Percentiles rank a stretch among this genome's conserved stretches.
Evolutionary conservation across 2,113 vertebrate genomes (phyloP).

Genomic region (Trinectes maculatus): DNA sequence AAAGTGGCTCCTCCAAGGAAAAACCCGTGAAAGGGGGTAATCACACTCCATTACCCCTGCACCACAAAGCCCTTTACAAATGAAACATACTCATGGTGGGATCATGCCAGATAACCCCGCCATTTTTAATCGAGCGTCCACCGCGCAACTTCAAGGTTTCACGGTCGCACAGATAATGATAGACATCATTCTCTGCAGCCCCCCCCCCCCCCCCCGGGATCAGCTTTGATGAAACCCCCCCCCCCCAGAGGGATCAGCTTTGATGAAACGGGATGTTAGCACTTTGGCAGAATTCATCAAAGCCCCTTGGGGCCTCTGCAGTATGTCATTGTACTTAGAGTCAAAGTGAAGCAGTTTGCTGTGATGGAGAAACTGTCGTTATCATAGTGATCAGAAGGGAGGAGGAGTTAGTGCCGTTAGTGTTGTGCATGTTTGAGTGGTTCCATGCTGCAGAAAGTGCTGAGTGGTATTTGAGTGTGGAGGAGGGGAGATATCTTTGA

Average conservation of each 20-base stretch:
- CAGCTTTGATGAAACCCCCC: slow-evolving; percentile 42
- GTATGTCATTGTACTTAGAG: slow-evolving; percentile 39
- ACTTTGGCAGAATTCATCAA: slow-evolving; percentile 51
- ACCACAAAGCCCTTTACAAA: slow-evolving; percentile 33
- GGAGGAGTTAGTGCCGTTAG: too few species aligned
- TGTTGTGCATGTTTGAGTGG: slow-evolving; percentile 23
- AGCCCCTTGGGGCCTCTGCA: slow-evolving; percentile 13
- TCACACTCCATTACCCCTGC: slow-evolving; percentile 43
- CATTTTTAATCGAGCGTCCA: not conserved
- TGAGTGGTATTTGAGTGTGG: slow-evolving; percentile 38
- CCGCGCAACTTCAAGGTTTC: slow-evolving; percentile 25
- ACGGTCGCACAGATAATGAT: slow-evolving; percentile 31
- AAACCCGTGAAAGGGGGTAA: slow-evolving; percentile 55
- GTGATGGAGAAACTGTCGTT: too few species aligned
- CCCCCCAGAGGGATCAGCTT: slow-evolving; percentile 36
- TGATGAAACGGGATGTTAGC: slow-evolving; percentile 46
- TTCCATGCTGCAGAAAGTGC: slow-evolving; percentile 38
- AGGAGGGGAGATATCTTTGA: slow-evolving; percentile 34
- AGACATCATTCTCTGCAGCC: slow-evolving; percentile 33
- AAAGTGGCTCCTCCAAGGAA: slow-evolving; percentile 37
- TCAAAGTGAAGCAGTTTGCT: slow-evolving; percentile 6
- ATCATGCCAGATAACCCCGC: slow-evolving; percentile 22
- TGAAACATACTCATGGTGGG: slow-evolving; percentile 37
- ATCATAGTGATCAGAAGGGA: not conserved
- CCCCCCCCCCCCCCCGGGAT: too few species aligned